Evolutionary conservation across 1,140 invertebrate genomes (phyloP).

Genomic region (Dendrolimus punctatus): DNA sequence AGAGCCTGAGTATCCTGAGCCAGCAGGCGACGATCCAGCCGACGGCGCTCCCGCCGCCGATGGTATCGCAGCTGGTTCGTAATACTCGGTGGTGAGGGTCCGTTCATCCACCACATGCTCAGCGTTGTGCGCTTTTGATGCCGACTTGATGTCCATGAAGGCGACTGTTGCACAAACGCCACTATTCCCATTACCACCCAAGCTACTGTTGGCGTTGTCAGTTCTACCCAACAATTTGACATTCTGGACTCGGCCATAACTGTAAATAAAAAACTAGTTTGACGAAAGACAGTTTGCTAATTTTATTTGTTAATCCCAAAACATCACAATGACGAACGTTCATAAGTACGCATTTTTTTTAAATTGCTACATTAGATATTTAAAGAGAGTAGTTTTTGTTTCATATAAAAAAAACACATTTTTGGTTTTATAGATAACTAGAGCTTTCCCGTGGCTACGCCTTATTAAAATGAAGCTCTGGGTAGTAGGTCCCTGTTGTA

Average conservation of each 20-base stretch:
- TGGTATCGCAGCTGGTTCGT: constrained; percentile 87
- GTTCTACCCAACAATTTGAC: constrained; percentile 86
- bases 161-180: constrained; percentile 89
- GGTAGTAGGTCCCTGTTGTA: no score
- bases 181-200: constrained; percentile 63
- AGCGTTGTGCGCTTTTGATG: constrained; percentile 91
- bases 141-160: constrained; percentile 97
- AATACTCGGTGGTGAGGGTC: constrained; percentile 92
- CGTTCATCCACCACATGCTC: constrained; percentile 91
- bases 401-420: no score
- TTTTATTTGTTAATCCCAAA: neutral
- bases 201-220: constrained; percentile 72
- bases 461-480: no score
- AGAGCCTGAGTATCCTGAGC: constrained; percentile 73
- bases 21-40: constrained; percentile 72
- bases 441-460: no score
- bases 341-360: no score
- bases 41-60: constrained; percentile 70
- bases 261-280: constrained; percentile 66
- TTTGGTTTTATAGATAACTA: no score
- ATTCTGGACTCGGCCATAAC: constrained; percentile 97
- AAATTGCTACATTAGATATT: no score
- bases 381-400: no score
- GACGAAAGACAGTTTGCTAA: constrained; percentile 9
- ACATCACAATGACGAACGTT: no score